These are phyloP conservation scores for Eucriotettix oculatus DNA, from an alignment of 2,888 invertebrate genomes.

Conservation along the genomic window DNA sequence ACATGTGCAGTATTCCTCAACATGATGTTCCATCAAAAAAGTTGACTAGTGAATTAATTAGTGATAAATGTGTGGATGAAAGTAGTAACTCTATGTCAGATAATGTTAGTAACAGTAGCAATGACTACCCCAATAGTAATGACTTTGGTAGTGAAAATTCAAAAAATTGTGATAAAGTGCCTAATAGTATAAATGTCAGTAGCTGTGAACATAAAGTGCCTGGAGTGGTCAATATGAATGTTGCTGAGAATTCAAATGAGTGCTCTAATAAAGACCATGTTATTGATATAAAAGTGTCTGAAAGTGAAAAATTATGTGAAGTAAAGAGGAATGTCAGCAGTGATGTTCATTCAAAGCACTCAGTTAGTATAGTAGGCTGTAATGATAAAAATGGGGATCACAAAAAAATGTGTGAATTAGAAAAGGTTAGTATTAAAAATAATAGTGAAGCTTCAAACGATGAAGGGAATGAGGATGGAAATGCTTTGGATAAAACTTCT, in stretches of 20 bases:
- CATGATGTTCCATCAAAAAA: slow-evolving; percentile 2
- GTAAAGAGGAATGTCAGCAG: no score
- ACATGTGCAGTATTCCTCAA: slow-evolving; percentile 1
- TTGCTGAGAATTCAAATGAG: slow-evolving; percentile 1
- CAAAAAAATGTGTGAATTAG: no score
- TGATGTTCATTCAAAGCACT: no score
- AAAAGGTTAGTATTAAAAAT: no score
- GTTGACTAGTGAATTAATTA: neutral
- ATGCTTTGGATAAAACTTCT: no score
- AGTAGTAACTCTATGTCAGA: slow-evolving; percentile 5
- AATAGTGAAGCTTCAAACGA: no score
- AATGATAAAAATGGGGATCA: neutral
- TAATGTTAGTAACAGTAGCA: slow-evolving; percentile 7
- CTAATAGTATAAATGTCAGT: slow-evolving; percentile 9
- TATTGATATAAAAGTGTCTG: no score
- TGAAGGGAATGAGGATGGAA: no score
- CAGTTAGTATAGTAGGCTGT: neutral
- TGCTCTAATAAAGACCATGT: neutral
- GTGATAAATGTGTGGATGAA: slow-evolving; percentile 2
- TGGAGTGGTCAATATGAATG: slow-evolving; percentile 7
- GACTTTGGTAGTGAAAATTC: slow-evolving; percentile 1
- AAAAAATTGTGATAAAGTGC: slow-evolving; percentile 10
- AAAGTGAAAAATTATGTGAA: neutral
- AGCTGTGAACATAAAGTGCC: slow-evolving; percentile 12
- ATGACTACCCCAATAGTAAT: slow-evolving; percentile 1